A percentile compares a stretch with the other conserved stretches of the same genome.
These are phyloP conservation scores for Streblospio benedicti DNA, from an alignment of 1,140 invertebrate species.

Conservation along the genomic window DNA sequence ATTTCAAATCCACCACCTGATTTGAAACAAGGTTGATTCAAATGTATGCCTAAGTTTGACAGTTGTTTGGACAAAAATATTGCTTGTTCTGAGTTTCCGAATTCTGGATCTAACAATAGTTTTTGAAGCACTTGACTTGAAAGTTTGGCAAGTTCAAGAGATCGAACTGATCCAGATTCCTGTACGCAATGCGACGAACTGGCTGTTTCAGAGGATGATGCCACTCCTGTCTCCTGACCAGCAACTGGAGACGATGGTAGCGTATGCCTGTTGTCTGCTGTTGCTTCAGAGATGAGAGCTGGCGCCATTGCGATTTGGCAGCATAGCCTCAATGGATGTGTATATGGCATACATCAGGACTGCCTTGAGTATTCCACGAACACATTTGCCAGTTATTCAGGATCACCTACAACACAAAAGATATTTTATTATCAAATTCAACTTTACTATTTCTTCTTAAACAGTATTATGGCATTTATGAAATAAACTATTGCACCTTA, in stretches of 20 bases:
- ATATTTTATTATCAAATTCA: too few relatives aligned
- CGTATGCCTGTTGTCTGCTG: conserved; percentile 30
- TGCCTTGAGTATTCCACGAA: too few relatives aligned
- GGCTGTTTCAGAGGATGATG: neutral
- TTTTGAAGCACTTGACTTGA: neutral
- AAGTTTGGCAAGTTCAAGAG: neutral
- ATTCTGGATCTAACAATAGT: conserved; percentile 2
- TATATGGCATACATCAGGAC: too few relatives aligned
- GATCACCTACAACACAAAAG: too few relatives aligned
- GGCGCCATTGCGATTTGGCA: conserved; percentile 42
- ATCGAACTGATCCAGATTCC: neutral
- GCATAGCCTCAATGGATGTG: conserved; percentile 42
- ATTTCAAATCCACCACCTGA: too few relatives aligned
- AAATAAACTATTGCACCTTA: too few relatives aligned
- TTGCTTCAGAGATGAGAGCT: conserved; percentile 37
- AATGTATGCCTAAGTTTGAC: too few relatives aligned
- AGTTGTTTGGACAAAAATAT: too few relatives aligned
- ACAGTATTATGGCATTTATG: too few relatives aligned
- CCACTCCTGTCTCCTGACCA: neutral
- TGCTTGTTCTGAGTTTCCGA: conserved; percentile 28
- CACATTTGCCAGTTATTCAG: too few relatives aligned
- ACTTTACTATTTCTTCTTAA: too few relatives aligned
- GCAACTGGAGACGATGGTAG: conserved; percentile 23
- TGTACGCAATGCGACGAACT: neutral
- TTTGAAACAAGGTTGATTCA: too few relatives aligned